A percentile compares a stretch with the other conserved stretches of the same genome.
These are phyloP conservation scores for Watsonalla cultraria DNA, from an alignment of 2,888 invertebrate species.

Conservation along the genomic window DNA sequence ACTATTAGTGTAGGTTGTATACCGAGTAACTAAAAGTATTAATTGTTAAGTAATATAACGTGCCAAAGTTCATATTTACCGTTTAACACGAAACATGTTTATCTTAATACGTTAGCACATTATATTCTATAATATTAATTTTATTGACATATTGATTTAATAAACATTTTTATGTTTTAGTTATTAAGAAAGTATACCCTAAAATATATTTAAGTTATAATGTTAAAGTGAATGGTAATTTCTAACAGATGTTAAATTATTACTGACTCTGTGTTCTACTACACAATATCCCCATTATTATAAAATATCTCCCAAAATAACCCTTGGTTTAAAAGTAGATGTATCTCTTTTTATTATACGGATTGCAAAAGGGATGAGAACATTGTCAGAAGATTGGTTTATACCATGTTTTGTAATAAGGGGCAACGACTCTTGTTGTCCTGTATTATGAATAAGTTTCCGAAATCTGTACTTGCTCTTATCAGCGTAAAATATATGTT, in stretches of 20 bases:
- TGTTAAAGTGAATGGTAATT: constrained; percentile 13
- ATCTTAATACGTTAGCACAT: not conserved
- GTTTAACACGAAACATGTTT: not conserved
- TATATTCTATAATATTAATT: not conserved
- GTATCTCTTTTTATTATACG: too few relatives aligned
- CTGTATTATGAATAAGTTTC: too few relatives aligned
- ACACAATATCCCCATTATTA: too few relatives aligned
- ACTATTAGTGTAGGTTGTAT: not conserved
- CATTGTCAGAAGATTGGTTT: too few relatives aligned
- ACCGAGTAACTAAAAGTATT: not conserved
- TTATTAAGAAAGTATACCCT: not conserved
- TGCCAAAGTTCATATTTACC: not conserved
- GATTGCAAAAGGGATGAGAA: too few relatives aligned
- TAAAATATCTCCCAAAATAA: too few relatives aligned
- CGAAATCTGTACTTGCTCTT: too few relatives aligned
- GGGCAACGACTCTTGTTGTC: too few relatives aligned
- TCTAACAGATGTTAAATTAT: constrained; percentile 11
- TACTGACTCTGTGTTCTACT: not conserved
- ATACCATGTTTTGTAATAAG: too few relatives aligned
- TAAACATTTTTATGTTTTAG: not conserved
- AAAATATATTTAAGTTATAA: constrained; percentile 5
- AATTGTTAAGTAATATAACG: not conserved
- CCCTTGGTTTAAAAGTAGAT: too few relatives aligned
- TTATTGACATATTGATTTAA: constrained; percentile 3
- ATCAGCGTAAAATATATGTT: too few relatives aligned